A percentile compares a stretch with the other conserved stretches of the same genome.
These are phyloP conservation scores for Corbicula japonica DNA, from an alignment of 2,888 invertebrate species.

Conservation along the genomic window DNA sequence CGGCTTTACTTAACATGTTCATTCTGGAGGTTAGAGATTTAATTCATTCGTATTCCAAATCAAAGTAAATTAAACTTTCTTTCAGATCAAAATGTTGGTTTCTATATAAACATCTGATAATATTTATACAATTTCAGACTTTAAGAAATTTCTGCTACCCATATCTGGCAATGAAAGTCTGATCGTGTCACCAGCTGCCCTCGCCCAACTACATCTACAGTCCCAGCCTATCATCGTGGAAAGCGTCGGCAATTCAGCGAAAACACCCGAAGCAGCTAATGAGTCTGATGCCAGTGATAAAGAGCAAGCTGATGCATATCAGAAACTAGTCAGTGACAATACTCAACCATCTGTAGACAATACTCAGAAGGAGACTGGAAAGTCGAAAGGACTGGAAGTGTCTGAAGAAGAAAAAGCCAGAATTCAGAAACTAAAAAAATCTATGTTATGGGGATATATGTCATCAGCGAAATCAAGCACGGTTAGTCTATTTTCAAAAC, in stretches of 20 bases:
- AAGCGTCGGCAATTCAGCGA: neutral
- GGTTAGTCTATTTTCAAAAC: too few species aligned
- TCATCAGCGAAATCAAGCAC: constrained; percentile 22
- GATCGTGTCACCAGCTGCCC: constrained; percentile 12
- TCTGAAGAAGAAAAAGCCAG: constrained; percentile 18
- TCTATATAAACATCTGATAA: too few species aligned
- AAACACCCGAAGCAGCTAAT: neutral
- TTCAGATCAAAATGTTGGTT: too few species aligned
- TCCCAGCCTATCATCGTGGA: neutral
- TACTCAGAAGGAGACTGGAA: constrained; percentile 30
- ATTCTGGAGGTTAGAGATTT: too few species aligned
- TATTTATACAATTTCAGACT: constrained; percentile 64
- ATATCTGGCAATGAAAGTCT: constrained; percentile 37
- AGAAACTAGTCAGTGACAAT: constrained; percentile 17
- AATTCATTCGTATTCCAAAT: too few species aligned
- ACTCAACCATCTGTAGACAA: neutral
- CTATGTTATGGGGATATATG: constrained; percentile 61
- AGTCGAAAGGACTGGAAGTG: constrained; percentile 2
- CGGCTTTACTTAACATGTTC: too few species aligned
- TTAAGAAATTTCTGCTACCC: constrained; percentile 64
- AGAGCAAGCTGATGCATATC: neutral
- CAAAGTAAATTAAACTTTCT: too few species aligned
- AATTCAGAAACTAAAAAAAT: constrained; percentile 26
- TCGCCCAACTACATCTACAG: constrained; percentile 8
- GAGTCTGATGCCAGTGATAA: constrained; percentile 32